A percentile compares a stretch with the other conserved stretches of the same genome.
Evolutionary conservation across 2,797 vertebrate species (phyloP).

Genomic region (Cynodonichthys magdalenae): DNA sequence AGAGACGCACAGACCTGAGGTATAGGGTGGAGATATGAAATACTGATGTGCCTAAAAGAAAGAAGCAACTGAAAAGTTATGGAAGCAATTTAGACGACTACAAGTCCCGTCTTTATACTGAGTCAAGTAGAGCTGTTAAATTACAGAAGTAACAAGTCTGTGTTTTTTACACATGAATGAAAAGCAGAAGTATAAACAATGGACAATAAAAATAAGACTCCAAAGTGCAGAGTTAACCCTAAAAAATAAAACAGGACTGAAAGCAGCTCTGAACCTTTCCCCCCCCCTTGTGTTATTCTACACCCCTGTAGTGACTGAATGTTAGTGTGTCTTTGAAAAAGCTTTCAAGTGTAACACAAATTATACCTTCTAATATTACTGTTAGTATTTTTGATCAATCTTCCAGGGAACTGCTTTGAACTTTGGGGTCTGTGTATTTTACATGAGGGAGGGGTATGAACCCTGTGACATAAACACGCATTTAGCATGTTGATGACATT

Average conservation of each 20-base stretch:
- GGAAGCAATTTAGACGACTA: not conserved
- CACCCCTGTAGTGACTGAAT: constrained; percentile 6
- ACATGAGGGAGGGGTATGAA: not conserved
- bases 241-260: constrained; percentile 16
- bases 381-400: constrained; percentile 25
- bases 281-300: too few relatives aligned
- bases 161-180: constrained; percentile 34
- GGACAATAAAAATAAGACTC: not conserved
- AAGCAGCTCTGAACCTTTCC: constrained; percentile 17
- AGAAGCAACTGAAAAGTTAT: not conserved
- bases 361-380: constrained; percentile 11
- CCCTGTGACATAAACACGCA: not conserved
- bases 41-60: constrained; percentile 52
- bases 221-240: constrained; percentile 1
- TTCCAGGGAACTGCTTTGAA: constrained; percentile 26
- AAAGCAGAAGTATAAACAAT: constrained; percentile 42
- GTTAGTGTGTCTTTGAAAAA: constrained; percentile 18
- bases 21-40: constrained; percentile 41
- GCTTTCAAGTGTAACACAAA: constrained; percentile 43
- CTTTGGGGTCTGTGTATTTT: constrained; percentile 25
- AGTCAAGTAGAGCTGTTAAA: constrained; percentile 24
- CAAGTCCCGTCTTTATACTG: constrained; percentile 12
- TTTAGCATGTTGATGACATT: too few relatives aligned
- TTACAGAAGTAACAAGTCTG: constrained; percentile 8
- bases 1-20: constrained; percentile 32